These are phyloP conservation scores for Geodia barretti DNA, from an alignment of 37 sponge, comb jelly and placozoan species.

Conservation along the genomic window DNA sequence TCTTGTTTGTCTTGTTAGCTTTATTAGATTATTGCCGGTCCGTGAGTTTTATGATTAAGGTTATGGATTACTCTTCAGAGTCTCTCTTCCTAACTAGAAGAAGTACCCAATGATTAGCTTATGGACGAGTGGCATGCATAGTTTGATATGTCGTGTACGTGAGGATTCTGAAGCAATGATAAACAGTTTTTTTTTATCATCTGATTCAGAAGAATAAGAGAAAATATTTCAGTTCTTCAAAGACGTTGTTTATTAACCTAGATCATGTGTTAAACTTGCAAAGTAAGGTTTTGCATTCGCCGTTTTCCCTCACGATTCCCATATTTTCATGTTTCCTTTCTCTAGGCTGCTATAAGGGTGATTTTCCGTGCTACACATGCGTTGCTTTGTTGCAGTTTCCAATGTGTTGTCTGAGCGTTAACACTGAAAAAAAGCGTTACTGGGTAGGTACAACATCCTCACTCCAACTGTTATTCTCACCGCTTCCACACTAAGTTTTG, in stretches of 20 bases:
- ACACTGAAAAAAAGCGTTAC: neutral
- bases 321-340: conserved; percentile 27
- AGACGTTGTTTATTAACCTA: neutral
- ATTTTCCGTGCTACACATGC: conserved; percentile 11
- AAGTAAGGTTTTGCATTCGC: conserved; percentile 26
- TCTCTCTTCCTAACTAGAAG: no score
- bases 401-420: neutral
- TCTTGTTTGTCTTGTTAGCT: no score
- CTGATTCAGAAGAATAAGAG: neutral
- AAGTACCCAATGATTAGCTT: neutral
- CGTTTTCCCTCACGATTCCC: conserved; percentile 1
- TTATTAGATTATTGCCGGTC: conserved; percentile 6
- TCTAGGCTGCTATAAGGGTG: neutral
- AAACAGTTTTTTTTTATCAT: conserved; percentile 1
- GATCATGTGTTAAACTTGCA: neutral
- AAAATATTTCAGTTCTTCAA: neutral
- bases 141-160: neutral
- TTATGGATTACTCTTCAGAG: no score
- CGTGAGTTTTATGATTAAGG: conserved; percentile 5
- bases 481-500: neutral
- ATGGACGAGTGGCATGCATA: conserved; percentile 28
- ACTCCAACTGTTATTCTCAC: conserved; percentile 7
- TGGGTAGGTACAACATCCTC: conserved; percentile 12
- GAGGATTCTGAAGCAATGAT: neutral
- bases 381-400: neutral